Evolutionary conservation across 2,797 vertebrate genomes (phyloP), one percentile per base, ranked within the genome.

Genomic region (Melanotaenia boesemani): DNA sequence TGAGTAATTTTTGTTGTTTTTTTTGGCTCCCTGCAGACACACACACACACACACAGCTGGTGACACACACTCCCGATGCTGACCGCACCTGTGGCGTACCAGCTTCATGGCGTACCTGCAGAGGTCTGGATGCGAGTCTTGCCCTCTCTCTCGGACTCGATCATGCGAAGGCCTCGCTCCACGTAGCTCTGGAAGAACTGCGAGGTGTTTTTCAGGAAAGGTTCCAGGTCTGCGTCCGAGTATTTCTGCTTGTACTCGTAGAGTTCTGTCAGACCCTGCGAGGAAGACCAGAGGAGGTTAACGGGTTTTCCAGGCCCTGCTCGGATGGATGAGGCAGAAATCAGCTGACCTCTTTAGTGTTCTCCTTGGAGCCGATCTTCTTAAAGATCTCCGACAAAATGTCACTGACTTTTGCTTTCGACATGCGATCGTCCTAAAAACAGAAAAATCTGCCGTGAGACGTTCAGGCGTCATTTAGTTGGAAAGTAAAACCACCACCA

Each of bases 151-250:
- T 99, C 98, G 0, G 96, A 97, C 91, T 99, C 97, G 36, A 99
- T 99, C 85, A 98, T 91, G 4, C 97, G 95, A 32, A 99, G 97
- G n/a, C 98, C 98, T 88, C 97, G 94, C 92, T 99, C 98, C 80
- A 99, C 97, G 9, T 99, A 99, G 91, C 96, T 99, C 93, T 99
- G 98, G 93, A 99, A 99, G 92, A 99, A 98, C 91, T 98, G 98
- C 0, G 97, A 98, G 0, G 98, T 97, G 86, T 98, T 98, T 86
- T 96, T 97, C 71, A 99, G 93, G 94, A 99, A 99, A 1, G 98
- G 98, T 79, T 99, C 97, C 50, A 99, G 94, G 79, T 99, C 98
- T 0, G 96, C 96, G 57, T 99, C 98, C 0, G 98, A 97, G 3
- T 99, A 98, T 83, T 98, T 98, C 93, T 98, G 97, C 88, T 99